Base-by-base conservation (phyloP, 1,140 invertebrate species). In the Drosophila miranda region DNA sequence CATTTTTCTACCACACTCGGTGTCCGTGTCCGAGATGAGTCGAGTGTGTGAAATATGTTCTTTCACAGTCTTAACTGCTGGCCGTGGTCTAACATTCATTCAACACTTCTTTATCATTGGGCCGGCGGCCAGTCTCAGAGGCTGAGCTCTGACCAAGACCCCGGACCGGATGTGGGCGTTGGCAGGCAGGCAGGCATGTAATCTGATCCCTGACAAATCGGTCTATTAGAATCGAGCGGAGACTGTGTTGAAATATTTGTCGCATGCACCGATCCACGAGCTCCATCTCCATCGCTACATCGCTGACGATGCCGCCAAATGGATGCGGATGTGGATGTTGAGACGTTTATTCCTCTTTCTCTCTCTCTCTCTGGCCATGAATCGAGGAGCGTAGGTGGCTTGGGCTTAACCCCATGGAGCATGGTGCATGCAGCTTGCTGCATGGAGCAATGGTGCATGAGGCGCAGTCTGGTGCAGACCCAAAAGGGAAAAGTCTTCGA, bases 161-260 rank as follows among this genome's bases (percentile, higher is more conserved):
- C 50, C 45, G 23, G 23, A 87, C 87, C 87, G 87, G 87, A 89
- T 89, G 87, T 89, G 87, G 87, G 87, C 87, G 87, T 89, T 84
- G 79, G 79, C 83, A 68, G 80, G 75, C 83, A 83, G 79, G 78
- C 83, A 71, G 80, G 78, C 83, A 87, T 89, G 87, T 89, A 89
- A 89, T 89, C 87, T 89, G 87, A 89, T 89, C 82, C 87, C 87
- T 89, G 87, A 89, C 87, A 89, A 89, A 89, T 89, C 87, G 87
- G 87, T 87, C 87, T 89, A 89, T 89, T 89, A 89, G 87, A 89
- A 89, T 83, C 76, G 87, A 68, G 66, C 74, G 78, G 80, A 68
- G 72, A 66, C 77, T 72, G 75, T 87, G 79, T 88, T 88, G 87
- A 87, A 83, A 88, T 83, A 90, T 89, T 89, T 89, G 87, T 89